Base-by-base conservation (phyloP, 2,888 invertebrate genomes). In the Atrina japonica region DNA sequence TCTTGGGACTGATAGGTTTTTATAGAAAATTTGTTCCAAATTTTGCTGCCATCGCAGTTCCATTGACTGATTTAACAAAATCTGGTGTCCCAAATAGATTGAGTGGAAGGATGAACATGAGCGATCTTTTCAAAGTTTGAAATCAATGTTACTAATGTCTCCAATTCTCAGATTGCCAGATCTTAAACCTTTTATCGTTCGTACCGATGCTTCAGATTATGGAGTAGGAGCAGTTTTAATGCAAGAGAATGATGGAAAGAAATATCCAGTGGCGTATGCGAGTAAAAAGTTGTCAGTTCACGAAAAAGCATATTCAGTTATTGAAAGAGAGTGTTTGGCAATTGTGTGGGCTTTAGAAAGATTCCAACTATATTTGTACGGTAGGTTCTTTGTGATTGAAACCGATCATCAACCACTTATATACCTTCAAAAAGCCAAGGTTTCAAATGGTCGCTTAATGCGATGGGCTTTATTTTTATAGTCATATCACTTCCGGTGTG, bases 121-220 rank as follows among this genome's bases (percentile, higher is more conserved):
- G 25, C 45, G 49, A 25, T 53, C 75, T 14, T 80, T 78, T 41
- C n/a, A 69, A 3, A 50, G 21, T 2, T n/a, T n/a, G n/a, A n/a
- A n/a, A n/a, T n/a, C n/a, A n/a, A n/a, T n/a, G n/a, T n/a, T n/a
- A n/a, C n/a, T 29, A 78, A 29, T 9, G 25, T 27, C 25, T 29
- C 78, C 82, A 23, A 58, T 81, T 50, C 53, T 83, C n/a, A 53
- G 60, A 59, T 43, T 74, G 21, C 79, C 82, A 41, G 70, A 82
- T 50, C 64, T 76, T n/a, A 16, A 70, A 18, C 55, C 66, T 14
- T 78, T 81, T 45, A 65, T 76, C 7, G 49, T 82, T 3, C 63
- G 72, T 61, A 75, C 76, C 9, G 84, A 86, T 61, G 86, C 81
- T 5, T 81, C 80, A n/a, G n/a, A n/a, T n/a, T n/a, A n/a, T n/a